A percentile compares a stretch with the other conserved stretches of the same genome.
phyloP scores from a whole-genome alignment of 2,888 invertebrate species.

The Nephrotoma flavescens region DNA sequence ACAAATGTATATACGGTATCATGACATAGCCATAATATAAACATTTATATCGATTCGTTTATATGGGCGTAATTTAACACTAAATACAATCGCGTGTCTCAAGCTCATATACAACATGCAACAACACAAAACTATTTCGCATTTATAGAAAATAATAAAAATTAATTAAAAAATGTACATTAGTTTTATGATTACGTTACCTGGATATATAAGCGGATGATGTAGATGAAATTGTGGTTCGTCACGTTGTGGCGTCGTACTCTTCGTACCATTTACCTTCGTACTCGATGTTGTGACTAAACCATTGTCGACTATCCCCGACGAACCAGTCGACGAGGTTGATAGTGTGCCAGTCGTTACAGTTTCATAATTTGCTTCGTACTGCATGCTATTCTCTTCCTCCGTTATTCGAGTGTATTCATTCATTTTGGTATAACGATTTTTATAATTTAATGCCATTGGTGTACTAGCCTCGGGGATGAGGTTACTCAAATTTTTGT shows the following conservation, averaged over 20 bases:
- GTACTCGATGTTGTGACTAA: background rate
- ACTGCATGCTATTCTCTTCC: background rate
- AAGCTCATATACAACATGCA: background rate
- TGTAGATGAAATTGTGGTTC: background rate
- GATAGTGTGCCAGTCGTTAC: background rate
- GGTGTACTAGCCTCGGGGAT: background rate
- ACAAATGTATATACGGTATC: background rate
- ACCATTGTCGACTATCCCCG: background rate
- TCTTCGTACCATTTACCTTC: background rate
- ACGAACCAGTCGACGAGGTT: background rate
- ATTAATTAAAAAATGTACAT: background rate
- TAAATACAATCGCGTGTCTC: background rate
- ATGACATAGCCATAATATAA: background rate
- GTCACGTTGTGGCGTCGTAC: background rate
- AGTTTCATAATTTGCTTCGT: background rate
- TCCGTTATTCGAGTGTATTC: background rate
- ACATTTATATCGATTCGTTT: background rate
- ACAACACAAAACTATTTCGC: background rate
- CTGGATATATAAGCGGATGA: background rate
- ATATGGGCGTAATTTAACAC: background rate
- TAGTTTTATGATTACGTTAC: background rate
- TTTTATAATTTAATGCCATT: background rate
- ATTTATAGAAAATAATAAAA: background rate
- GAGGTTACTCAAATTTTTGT: background rate
- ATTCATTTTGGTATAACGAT: background rate